These are phyloP conservation scores for Ormyrus rosae DNA, from an alignment of 2,888 invertebrate genomes.

Conservation along the genomic window DNA sequence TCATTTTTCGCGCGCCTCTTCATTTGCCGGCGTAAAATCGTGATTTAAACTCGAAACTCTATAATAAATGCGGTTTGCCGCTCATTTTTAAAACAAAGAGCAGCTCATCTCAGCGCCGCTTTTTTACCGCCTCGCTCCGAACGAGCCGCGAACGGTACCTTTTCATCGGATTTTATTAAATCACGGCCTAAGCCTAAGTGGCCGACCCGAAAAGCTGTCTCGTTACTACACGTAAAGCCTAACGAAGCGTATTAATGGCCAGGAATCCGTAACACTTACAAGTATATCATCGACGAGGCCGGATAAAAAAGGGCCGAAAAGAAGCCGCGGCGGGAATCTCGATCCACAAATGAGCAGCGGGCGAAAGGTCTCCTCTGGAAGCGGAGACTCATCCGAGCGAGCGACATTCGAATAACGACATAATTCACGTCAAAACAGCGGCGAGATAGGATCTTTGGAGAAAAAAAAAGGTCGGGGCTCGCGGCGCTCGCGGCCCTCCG, in stretches of 20 bases:
- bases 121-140: too few species aligned
- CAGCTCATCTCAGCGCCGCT: too few species aligned
- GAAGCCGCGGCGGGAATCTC: constrained; percentile 16
- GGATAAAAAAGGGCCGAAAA: not conserved
- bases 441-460: constrained; percentile 44
- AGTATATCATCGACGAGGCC: constrained; percentile 13
- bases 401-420: constrained; percentile 55
- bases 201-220: constrained; percentile 14
- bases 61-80: too few species aligned
- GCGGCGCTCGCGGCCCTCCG: constrained; percentile 2
- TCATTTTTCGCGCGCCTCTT: constrained; percentile 26
- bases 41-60: not conserved
- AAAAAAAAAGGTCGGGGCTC: not conserved
- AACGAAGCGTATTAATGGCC: constrained; percentile 40
- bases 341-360: constrained; percentile 39
- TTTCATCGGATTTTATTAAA: constrained; percentile 11
- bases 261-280: constrained; percentile 37
- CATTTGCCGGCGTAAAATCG: not conserved
- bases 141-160: too few species aligned
- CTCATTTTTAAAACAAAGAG: too few species aligned
- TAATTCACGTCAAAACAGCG: constrained; percentile 54
- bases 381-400: constrained; percentile 11
- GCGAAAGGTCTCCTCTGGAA: constrained; percentile 15
- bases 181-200: not conserved
- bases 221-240: constrained; percentile 29